Percentiles rank a stretch among this genome's conserved stretches.
These are phyloP conservation scores for Myxocyprinus asiaticus DNA, from an alignment of 2,113 vertebrate genomes.

Conservation along the genomic window DNA sequence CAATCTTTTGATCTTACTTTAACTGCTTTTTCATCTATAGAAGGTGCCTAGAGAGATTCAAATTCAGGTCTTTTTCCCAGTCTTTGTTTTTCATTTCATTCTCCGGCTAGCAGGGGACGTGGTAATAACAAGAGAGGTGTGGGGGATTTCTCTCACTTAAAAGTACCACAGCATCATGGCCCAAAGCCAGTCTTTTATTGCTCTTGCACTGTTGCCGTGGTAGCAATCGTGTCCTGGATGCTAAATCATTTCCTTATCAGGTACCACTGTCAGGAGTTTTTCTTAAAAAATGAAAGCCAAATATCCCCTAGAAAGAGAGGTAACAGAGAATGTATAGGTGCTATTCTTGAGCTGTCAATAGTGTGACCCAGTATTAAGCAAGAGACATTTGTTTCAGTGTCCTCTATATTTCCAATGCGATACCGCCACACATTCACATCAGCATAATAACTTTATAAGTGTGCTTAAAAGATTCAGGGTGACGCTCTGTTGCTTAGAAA, in stretches of 20 bases:
- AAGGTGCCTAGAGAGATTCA: conserved; percentile 28
- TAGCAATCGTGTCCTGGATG: conserved; percentile 41
- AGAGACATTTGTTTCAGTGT: conserved; percentile 3
- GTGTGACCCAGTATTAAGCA: background rate
- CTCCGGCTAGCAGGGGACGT: conserved; percentile 29
- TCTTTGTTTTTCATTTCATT: conserved; percentile 51
- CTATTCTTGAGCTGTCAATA: conserved; percentile 8
- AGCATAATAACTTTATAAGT: background rate
- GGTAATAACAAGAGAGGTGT: conserved; percentile 43
- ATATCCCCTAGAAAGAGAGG: conserved; percentile 12
- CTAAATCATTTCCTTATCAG: conserved; percentile 54
- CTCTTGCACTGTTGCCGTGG: conserved; percentile 52
- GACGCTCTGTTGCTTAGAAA: background rate
- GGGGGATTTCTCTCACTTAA: conserved; percentile 32
- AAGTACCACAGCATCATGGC: conserved; percentile 36
- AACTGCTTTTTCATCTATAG: conserved; percentile 20
- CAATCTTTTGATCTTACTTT: background rate
- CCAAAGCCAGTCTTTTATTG: conserved; percentile 52
- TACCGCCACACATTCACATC: background rate
- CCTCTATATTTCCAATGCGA: background rate
- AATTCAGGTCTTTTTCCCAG: conserved; percentile 40
- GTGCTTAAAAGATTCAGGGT: background rate
- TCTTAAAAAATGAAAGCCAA: conserved; percentile 45
- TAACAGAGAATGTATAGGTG: conserved; percentile 8
- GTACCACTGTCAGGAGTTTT: conserved; percentile 33